A percentile compares a stretch with the other conserved stretches of the same genome.
Evolutionary conservation across 1,140 invertebrate genomes (phyloP).

Genomic region (Mamestra configurata): DNA sequence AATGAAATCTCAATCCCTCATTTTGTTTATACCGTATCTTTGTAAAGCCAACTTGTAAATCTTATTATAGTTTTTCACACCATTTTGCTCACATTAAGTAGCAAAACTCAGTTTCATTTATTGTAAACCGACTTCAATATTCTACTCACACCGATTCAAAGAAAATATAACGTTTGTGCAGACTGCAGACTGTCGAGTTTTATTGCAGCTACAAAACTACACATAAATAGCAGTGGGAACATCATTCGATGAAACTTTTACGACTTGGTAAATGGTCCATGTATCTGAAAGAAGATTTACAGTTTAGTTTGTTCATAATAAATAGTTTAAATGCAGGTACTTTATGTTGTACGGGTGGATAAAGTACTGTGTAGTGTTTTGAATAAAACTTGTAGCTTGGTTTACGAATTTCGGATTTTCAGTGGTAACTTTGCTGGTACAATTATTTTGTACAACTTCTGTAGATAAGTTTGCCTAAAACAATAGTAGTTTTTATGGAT

Average conservation of each 20-base stretch:
- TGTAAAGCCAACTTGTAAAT: no score
- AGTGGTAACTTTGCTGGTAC: no score
- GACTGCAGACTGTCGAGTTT: neutral
- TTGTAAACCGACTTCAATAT: neutral
- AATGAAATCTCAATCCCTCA: no score
- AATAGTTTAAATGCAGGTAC: neutral
- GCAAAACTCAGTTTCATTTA: neutral
- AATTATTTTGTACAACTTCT: no score
- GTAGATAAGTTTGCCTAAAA: no score
- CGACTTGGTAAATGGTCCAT: neutral
- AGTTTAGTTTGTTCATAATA: neutral
- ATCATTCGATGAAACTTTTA: neutral
- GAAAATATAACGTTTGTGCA: constrained; percentile 6
- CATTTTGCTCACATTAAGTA: neutral
- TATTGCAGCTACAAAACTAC: neutral
- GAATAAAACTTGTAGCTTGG: neutral
- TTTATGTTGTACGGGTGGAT: neutral
- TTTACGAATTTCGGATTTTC: neutral
- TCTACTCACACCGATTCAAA: neutral
- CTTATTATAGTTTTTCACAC: no score
- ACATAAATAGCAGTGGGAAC: neutral
- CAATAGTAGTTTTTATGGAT: no score
- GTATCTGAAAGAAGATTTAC: neutral
- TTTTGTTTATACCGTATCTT: no score
- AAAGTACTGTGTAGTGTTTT: neutral